phyloP scores from a whole-genome alignment of 2,797 vertebrate species.

The Anguilla marmorata region DNA sequence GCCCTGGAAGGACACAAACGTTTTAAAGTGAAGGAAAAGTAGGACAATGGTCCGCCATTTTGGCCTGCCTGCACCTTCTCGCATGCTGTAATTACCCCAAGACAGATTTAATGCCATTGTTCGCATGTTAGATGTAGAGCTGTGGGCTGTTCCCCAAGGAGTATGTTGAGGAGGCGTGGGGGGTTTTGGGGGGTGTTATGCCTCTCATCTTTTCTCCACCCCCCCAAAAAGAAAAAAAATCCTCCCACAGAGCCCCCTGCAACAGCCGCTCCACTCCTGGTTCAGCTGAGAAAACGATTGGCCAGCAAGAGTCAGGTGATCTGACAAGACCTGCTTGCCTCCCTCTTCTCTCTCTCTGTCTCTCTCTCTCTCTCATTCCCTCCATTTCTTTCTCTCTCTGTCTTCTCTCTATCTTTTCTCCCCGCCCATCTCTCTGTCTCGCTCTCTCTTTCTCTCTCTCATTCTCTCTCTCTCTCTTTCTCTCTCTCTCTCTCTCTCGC shows the following conservation, averaged over 20 bases:
- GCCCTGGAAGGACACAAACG: not conserved
- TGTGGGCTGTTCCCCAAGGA: constrained; percentile 39
- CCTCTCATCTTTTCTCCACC: constrained; percentile 31
- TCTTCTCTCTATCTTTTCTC: constrained; percentile 26
- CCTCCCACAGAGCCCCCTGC: constrained; percentile 65
- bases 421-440: constrained; percentile 38
- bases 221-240: constrained; percentile 32
- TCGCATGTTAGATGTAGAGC: constrained; percentile 24
- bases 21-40: not conserved
- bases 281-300: constrained; percentile 62
- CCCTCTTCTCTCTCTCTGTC: constrained; percentile 38
- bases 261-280: constrained; percentile 65
- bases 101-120: constrained; percentile 4
- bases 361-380: constrained; percentile 39
- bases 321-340: constrained; percentile 58
- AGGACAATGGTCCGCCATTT: not conserved
- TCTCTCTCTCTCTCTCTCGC: constrained; percentile 20
- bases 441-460: constrained; percentile 12
- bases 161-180: constrained; percentile 31
- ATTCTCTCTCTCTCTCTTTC: constrained; percentile 34
- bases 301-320: constrained; percentile 69
- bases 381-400: constrained; percentile 37
- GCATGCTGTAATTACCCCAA: not conserved
- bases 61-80: not conserved
- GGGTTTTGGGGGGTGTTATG: constrained; percentile 23